Evolutionary conservation across 35 echinoderm and acorn worm genomes (phyloP), one percentile per base, ranked within the genome.

Genomic region (Stichopus chloronotus): DNA sequence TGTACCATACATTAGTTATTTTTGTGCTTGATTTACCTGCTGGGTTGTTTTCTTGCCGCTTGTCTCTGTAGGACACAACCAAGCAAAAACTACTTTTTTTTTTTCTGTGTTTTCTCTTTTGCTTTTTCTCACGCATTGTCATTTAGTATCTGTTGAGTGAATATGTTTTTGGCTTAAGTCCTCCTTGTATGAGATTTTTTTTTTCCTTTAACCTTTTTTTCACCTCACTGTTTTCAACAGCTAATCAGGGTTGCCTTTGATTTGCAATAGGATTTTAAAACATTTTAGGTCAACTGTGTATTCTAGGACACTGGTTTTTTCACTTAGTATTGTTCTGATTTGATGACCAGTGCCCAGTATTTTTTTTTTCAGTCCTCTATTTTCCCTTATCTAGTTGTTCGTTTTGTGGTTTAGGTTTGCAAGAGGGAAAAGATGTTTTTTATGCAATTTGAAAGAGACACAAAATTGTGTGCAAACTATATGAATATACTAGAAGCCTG

Each of bases 1-100:
- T 21, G 57, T 85, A 85, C 82, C 82, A 58, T 85, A 85, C 82
- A 85, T 85, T 85, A 85, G 80, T 83, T 83, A 83, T 83, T 83
- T 83, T 56, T 83, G 61, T 56, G 80, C 80, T 17, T 83, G 80
- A 83, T 52, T 83, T 56, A 83, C 80, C 53, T 43, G n/a, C 16
- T 83, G 19, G 52, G 53, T 25, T 83, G 80, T 52, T 55, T 56
- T 52, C 43, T 83, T 83, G 80, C 30, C 30, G 80, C 80, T n/a
- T 16, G 80, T 56, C 52, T 43, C 80, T 55, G 19, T 83, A 17
- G 80, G 80, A 83, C 8, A n/a, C 43, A 17, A 65, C 61, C 19
- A 43, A 65, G 61, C 61, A 65, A 19, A 43, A 43, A 65, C 4
- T 16, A 13, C 19, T 19, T 65, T 74, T 20, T 72, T n/a, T 7